Conservation (phyloP, 2,797 vertebrate genomes). For the Masticophis lateralis region DNA sequence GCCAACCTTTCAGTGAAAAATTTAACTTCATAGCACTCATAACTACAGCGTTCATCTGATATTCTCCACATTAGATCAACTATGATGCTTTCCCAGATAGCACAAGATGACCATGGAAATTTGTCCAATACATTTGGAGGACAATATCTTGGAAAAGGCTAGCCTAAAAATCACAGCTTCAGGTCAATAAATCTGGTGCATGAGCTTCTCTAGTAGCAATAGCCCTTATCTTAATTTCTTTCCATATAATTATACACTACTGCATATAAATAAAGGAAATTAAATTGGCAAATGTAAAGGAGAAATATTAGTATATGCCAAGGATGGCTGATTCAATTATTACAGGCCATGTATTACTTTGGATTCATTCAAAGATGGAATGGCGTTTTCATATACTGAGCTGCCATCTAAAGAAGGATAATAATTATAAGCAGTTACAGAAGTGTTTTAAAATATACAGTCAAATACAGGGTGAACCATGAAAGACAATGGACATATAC, state of each 20-base stretch:
- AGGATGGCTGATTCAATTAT: conserved; percentile 27
- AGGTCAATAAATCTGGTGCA: conserved; percentile 10
- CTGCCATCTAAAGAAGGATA: conserved; percentile 2
- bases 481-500: conserved; percentile 26
- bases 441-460: neutral
- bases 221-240: conserved; percentile 30
- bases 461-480: neutral
- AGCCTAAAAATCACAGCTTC: neutral
- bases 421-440: neutral
- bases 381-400: conserved; percentile 30
- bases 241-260: conserved; percentile 46
- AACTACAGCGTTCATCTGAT: neutral
- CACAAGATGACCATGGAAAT: neutral
- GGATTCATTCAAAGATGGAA: conserved; percentile 41
- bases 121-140: neutral
- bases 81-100: neutral
- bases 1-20: neutral
- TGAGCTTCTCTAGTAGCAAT: neutral
- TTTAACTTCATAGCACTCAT: neutral
- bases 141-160: neutral
- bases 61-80: neutral
- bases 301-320: conserved; percentile 28
- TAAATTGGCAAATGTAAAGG: conserved; percentile 48
- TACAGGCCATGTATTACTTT: conserved; percentile 42
- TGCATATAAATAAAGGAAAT: conserved; percentile 45